Evolutionary conservation across 1,140 invertebrate genomes (phyloP).

Genomic region (Sesamia nonagrioides): DNA sequence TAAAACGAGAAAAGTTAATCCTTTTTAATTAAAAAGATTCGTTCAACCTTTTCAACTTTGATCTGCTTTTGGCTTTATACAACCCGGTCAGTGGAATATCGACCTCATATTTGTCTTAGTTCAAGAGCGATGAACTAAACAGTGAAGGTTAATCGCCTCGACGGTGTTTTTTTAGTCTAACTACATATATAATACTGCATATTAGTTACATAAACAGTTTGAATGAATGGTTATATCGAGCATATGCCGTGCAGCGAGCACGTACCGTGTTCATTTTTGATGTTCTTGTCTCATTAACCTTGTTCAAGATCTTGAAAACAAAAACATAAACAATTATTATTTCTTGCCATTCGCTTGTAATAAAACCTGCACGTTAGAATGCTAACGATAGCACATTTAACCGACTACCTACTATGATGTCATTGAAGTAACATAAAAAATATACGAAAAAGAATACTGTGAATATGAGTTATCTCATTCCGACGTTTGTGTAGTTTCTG

Average conservation of each 20-base stretch:
- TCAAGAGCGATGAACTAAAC: constrained; percentile 18
- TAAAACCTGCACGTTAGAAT: background rate
- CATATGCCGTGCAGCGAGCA: too few species aligned
- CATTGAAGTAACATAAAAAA: background rate
- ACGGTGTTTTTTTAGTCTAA: background rate
- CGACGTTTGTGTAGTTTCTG: background rate
- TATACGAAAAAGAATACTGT: background rate
- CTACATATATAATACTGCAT: background rate
- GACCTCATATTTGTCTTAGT: background rate
- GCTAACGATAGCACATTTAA: background rate
- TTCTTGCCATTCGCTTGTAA: background rate
- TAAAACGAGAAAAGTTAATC: too few species aligned
- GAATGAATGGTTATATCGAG: too few species aligned
- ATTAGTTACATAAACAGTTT: too few species aligned
- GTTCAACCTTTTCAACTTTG: too few species aligned
- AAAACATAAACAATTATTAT: background rate
- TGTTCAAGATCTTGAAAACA: constrained; percentile 1
- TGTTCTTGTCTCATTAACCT: background rate
- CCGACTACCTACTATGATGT: background rate
- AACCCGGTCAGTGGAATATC: background rate
- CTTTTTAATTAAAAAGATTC: too few species aligned
- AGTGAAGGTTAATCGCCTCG: background rate
- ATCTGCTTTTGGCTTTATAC: background rate
- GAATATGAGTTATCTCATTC: background rate
- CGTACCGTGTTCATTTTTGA: too few species aligned